These are phyloP conservation scores for Antheraea pernyi DNA, from an alignment of 1,140 invertebrate genomes.

Conservation along the genomic window DNA sequence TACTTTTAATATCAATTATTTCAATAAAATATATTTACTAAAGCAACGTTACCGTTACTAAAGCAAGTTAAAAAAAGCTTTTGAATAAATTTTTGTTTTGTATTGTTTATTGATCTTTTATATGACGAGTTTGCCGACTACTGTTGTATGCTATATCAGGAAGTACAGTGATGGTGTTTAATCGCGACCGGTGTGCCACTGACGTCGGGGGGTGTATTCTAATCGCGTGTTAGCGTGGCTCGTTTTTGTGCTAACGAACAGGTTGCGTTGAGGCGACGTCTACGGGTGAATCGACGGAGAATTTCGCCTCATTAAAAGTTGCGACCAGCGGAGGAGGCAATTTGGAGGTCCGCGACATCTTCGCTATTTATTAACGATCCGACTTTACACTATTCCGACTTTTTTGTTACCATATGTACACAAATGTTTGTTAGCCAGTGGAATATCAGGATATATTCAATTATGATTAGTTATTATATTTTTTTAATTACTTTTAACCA, in stretches of 20 bases:
- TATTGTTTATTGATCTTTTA: too few relatives aligned
- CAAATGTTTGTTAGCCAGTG: background rate
- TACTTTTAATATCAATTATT: too few relatives aligned
- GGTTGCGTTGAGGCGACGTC: slow-evolving; percentile 72
- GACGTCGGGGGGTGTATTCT: slow-evolving; percentile 64
- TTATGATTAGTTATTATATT: too few relatives aligned
- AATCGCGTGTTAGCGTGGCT: slow-evolving; percentile 73
- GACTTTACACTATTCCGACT: slow-evolving; percentile 42
- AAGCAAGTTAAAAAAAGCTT: too few relatives aligned
- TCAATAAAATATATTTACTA: too few relatives aligned
- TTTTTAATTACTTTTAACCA: too few relatives aligned
- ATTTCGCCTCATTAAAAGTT: slow-evolving; percentile 78
- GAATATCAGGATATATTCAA: background rate
- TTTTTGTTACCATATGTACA: slow-evolving; percentile 1
- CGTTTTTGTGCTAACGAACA: slow-evolving; percentile 77
- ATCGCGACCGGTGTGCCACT: slow-evolving; percentile 39
- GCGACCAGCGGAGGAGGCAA: slow-evolving; percentile 69
- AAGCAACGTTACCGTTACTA: too few relatives aligned
- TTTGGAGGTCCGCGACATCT: slow-evolving; percentile 59
- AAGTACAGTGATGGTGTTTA: background rate
- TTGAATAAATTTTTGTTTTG: too few relatives aligned
- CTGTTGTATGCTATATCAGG: too few relatives aligned
- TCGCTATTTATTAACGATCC: slow-evolving; percentile 61
- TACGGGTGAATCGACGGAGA: slow-evolving; percentile 60
- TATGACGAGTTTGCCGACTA: too few relatives aligned